Base-by-base conservation (phyloP, 2,888 invertebrate genomes). In the Helobdella robusta region DNA sequence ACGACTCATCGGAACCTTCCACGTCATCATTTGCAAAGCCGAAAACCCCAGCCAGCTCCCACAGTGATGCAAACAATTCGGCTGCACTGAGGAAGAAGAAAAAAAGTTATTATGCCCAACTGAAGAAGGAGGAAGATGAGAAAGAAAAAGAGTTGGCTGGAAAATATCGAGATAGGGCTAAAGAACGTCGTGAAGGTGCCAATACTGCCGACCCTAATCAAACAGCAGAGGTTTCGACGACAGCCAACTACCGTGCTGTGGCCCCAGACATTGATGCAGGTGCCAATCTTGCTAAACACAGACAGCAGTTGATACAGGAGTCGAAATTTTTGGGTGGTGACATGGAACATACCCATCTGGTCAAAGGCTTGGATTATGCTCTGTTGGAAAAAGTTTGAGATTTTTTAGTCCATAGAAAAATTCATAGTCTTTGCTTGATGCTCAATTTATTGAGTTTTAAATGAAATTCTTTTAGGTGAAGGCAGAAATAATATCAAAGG, bases 321-420 rank as follows among this genome's bases (percentile, higher is more conserved):
- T 98, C 98, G 0, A 99, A 99, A 82, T 99, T 93, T 82, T 90
- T 99, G 83, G 98, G 98, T 78, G 98, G 98, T 84, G 98, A 98
- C 80, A 95, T 98, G 90, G 95, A 98, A 76, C 98, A 99, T 75
- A 99, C 98, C 77, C 98, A 99, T 82, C 92, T 99, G 84, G 98
- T 99, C 73, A 99, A 98, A 82, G 98, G 92, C 73, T 81, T 89
- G 77, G 93, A 93, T 84, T 93, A 90, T 79, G 91, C 92, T 0
- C 81, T 93, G 61, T 79, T 93, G 66, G 91, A 92, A 75, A 90
- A 97, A 83, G 91, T 91, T 71, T 64, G 35, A 18, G 46, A 23
- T 18, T 11, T 46, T 25, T 25, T n/a, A n/a, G 20, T 15, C 30
- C 52, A 40, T 40, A 15, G 15, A 15, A 8, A 11, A 52, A 11